Evolutionary conservation across 1,140 invertebrate genomes (phyloP), one percentile per base, ranked within the genome.

Genomic region (Ditylenchus dipsaci): DNA sequence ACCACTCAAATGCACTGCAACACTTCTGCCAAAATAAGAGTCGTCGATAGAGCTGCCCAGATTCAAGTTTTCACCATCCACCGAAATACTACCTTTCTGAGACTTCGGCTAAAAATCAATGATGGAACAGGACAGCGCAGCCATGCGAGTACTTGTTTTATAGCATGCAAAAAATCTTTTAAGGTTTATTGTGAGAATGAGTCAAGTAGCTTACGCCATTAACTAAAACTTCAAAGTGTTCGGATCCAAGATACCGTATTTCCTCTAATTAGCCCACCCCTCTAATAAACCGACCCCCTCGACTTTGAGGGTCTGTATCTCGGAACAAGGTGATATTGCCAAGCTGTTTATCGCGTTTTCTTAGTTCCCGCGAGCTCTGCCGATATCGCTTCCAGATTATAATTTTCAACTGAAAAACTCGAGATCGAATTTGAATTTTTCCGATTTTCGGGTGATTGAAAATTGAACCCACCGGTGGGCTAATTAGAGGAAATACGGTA

Each of bases 21-120:
- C 61, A 27, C 30, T 60, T 56, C 63, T 53, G 19, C 70, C 69
- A 58, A 71, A 71, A 63, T 71, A 70, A 42, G 45, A 27, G 38
- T 70, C 69, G 43, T 57, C 1, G 68, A 61, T 15, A 71, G 30
- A 8, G 69, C 69, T 21, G 43, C 70, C 69, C 69, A 71, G 19
- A 49, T 74, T 19, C 11, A 71, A 29, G 42, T 72, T 19, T 45
- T 70, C 45, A 19, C 38, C 53, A 27, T 38, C 38, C 13, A 72
- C 21, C n/a, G 56, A 38, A 15, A 71, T 43, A 26, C 49, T 61
- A 19, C 69, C 69, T 11, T 60, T 21, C 53, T 19, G 29, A 30
- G 69, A 49, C 11, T 21, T n/a, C 3, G 11, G 11, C 42, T 71
- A 71, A 27, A 66, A 71, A 30, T 53, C 47, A 33, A 56, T 19